phyloP scores from a whole-genome alignment of 23 tunicate genomes.

The Clavelina lepadiformis region DNA sequence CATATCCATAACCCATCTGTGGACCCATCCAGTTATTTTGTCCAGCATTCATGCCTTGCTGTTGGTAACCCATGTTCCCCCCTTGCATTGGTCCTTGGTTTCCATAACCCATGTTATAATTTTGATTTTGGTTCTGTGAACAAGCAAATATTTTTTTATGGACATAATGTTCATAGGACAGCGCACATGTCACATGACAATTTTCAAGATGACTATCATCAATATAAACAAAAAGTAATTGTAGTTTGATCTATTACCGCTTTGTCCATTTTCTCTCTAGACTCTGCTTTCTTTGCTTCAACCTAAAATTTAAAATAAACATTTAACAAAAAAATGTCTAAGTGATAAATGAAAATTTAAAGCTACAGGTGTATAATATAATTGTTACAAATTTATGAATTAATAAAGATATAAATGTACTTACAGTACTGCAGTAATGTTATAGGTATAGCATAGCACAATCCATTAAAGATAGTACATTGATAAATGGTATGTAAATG shows the following conservation, averaged over 20 bases:
- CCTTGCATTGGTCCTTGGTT: slow-evolving; percentile 20
- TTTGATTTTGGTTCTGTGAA: slow-evolving; percentile 15
- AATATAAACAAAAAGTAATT: background rate
- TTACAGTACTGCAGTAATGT: slow-evolving; percentile 2
- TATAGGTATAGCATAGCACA: background rate
- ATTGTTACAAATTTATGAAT: too few species aligned
- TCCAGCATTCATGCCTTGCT: slow-evolving; percentile 12
- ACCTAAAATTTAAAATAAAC: slow-evolving; percentile 20
- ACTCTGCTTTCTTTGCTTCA: slow-evolving; percentile 74
- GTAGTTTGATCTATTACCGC: slow-evolving; percentile 8
- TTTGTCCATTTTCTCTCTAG: slow-evolving; percentile 60
- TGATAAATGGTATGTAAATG: background rate
- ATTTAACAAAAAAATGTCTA: background rate
- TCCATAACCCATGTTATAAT: slow-evolving; percentile 22
- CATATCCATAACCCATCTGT: slow-evolving; percentile 61
- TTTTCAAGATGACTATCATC: background rate
- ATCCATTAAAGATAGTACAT: slow-evolving; percentile 5
- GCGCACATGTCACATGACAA: background rate
- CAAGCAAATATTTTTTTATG: background rate
- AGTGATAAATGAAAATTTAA: too few species aligned
- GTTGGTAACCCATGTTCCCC: slow-evolving; percentile 14
- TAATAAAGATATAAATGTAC: background rate
- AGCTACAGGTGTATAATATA: too few species aligned
- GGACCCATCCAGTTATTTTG: slow-evolving; percentile 40
- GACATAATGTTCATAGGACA: too few species aligned